Evolutionary conservation across 2,113 vertebrate genomes (phyloP), one percentile per base, ranked within the genome.

Genomic region (Coryphaenoides rupestris): DNA sequence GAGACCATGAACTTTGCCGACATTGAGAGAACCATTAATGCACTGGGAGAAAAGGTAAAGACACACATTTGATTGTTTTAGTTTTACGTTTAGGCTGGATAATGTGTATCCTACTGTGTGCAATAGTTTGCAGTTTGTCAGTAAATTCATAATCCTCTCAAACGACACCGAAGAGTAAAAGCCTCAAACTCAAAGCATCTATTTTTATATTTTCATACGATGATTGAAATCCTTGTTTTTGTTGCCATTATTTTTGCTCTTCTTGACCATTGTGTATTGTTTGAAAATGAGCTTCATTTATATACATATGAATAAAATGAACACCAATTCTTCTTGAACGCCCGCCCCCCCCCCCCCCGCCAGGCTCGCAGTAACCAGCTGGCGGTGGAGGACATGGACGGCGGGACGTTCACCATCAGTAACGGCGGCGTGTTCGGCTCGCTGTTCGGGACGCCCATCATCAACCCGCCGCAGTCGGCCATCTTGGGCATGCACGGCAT

Each of bases 401-500:
- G 96, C 0, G 96, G 96, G 22, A 98, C 96, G 50, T 98, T 98
- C 81, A 98, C 95, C 60, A 96, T 98, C 78, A 98, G 96, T 71
- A 98, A 98, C 0, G 95, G 96, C 1, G 96, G 96, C 0, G 95
- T 98, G 76, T 98, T 98, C 5, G 96, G 96, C 62, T 98, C 96
- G 0, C 76, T 98, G 62, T 96, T 98, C 50, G 95, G 96, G 26
- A 98, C 96, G 0, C 95, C 95, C 65, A 98, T 98, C 76, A 97
- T 98, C 86, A 98, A 98, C 77, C 95, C 95, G 0, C 96, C 95
- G 0, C 96, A 98, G 82, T 98, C 95, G 45, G 95, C 96, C 77
- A 98, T 98, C 68, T 77, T 98, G 69, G 96, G 95, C 80, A 96
- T 98, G 95, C 95, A 98, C 0, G 95, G 88, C 81, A 96, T 98